These are phyloP conservation scores for Crotalus adamanteus DNA, from an alignment of 2,797 vertebrate species.

Conservation along the genomic window DNA sequence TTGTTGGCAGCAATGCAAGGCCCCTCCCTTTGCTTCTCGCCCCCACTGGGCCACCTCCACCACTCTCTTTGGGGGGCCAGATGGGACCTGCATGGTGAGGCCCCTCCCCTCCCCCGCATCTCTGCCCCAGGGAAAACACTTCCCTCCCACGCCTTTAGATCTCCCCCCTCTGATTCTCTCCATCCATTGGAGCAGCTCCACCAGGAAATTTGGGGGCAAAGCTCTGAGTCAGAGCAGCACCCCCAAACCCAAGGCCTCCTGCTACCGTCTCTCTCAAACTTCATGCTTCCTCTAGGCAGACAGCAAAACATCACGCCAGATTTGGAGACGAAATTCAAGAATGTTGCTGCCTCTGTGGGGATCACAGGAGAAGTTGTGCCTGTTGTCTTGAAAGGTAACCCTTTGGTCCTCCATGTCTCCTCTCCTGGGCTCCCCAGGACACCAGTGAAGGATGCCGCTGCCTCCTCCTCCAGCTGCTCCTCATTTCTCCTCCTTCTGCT, in stretches of 20 bases:
- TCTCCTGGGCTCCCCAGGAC: background rate
- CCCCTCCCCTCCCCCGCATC: background rate
- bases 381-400: rapidly evolving
- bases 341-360: rapidly evolving
- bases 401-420: background rate
- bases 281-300: background rate
- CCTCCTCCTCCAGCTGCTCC: too few relatives aligned
- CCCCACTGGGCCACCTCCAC: background rate
- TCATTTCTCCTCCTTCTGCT: too few relatives aligned
- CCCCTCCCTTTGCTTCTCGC: background rate
- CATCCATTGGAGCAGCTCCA: background rate
- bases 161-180: background rate
- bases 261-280: background rate
- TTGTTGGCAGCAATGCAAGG: background rate
- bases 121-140: background rate
- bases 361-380: rapidly evolving
- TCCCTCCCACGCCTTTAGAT: background rate
- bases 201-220: background rate
- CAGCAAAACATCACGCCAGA: rapidly evolving
- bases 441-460: background rate
- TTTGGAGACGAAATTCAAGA: rapidly evolving
- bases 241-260: too few relatives aligned
- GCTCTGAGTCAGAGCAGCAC: too few relatives aligned
- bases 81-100: background rate
- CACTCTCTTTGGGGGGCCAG: background rate